phyloP scores from a whole-genome alignment of 2,888 invertebrate genomes.

The Ditula angustiorana region DNA sequence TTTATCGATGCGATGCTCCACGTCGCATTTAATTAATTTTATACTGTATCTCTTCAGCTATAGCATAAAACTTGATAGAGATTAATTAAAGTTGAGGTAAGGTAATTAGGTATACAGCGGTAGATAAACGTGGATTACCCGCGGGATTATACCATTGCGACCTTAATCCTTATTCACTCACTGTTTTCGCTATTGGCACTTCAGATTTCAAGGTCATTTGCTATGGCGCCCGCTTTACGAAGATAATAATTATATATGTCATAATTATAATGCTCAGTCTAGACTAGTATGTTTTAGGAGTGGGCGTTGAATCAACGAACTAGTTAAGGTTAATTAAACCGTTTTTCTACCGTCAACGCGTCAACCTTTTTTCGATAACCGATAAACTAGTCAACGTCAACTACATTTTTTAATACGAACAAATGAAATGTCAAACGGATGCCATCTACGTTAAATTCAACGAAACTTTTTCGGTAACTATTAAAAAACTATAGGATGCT shows the following conservation, averaged over 20 bases:
- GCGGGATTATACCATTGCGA: not conserved
- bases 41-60: not conserved
- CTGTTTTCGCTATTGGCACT: not conserved
- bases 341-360: too few relatives aligned
- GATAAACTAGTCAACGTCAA: too few relatives aligned
- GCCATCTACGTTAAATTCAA: too few relatives aligned
- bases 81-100: constrained; percentile 11
- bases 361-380: too few relatives aligned
- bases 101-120: not conserved
- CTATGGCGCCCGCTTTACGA: not conserved
- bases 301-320: too few relatives aligned
- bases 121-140: constrained; percentile 1
- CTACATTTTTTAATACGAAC: too few relatives aligned
- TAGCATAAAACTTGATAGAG: not conserved
- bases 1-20: constrained; percentile 1
- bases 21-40: constrained; percentile 14
- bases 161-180: not conserved
- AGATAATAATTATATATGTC: not conserved
- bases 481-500: too few relatives aligned
- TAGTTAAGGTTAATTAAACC: too few relatives aligned
- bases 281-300: too few relatives aligned
- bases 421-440: too few relatives aligned
- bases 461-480: too few relatives aligned
- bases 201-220: not conserved
- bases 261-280: not conserved